Base-by-base conservation (phyloP, 2,797 vertebrate species). In the Myotis pilosus region DNA sequence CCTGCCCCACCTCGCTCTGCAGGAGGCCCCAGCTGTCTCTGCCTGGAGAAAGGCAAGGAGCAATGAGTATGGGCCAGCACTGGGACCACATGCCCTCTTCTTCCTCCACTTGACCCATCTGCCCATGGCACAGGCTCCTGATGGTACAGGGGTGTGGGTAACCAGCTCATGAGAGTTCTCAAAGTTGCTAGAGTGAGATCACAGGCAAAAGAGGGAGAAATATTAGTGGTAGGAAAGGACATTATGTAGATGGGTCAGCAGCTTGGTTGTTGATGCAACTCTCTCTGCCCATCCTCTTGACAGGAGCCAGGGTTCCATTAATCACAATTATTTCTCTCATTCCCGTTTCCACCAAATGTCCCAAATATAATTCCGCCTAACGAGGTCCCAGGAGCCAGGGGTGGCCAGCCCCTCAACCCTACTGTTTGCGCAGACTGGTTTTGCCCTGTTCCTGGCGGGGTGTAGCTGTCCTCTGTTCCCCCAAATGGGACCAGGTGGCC, bases 311-410 rank as follows among this genome's bases (percentile, higher is more conserved):
- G 51, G 78, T 30, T 49, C 64, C 57, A 94, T 87, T 86, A 47
- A 92, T 91, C 89, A 94, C 76, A 72, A 91, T 91, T 90, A 91
- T 44, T 78, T 81, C 79, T 47, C 64, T 92, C 36, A 28, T 57
- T 81, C 64, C 44, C 57, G 88, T 64, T 92, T 93, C 92, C 92
- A 81, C 69, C 66, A 78, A 94, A 87, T 3, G 36, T 85, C 81
- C 85, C 49, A 5, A 95, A 25, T 25, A 75, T 6, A n/a, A 44
- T 20, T 84, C 47, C 41, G 33, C n/a, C 25, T 95, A 93, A 95
- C 1, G 15, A 94, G 86, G 94, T 78, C 76, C 86, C 51, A 86
- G 87, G 75, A 91, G 53, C 38, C 44, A 36, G n/a, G 41, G 85
- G 74, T 36, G 51, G 20, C 11, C 78, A 62, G n/a, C 20, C 74